Conservation (phyloP, 2,113 vertebrate species). For the Sinocyclocheilus grahami region DNA sequence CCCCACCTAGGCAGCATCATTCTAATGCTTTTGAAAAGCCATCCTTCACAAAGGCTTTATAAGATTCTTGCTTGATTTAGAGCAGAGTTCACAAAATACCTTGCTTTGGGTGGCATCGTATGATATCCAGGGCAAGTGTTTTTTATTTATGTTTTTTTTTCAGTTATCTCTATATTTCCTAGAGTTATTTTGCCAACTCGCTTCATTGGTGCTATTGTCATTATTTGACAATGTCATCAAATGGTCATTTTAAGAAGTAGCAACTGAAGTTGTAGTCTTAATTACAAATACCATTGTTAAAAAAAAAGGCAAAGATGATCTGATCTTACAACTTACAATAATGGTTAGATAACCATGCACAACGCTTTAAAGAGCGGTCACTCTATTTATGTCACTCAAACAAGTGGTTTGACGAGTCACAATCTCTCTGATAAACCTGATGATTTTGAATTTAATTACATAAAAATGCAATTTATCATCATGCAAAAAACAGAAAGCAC, state of each 20-base stretch:
- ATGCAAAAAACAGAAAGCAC: neutral
- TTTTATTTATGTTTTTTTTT: neutral
- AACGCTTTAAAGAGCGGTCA: neutral
- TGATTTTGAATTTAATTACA: no score
- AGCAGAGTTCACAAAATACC: neutral
- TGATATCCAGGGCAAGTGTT: neutral
- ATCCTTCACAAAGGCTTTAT: neutral
- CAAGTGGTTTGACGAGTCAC: neutral
- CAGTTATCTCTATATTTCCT: no score
- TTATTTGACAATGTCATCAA: no score
- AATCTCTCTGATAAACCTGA: no score
- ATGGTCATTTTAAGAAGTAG: no score
- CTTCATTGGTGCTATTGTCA: no score
- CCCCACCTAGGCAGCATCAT: neutral
- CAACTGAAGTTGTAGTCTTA: no score
- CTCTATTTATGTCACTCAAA: neutral
- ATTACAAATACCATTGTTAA: no score
- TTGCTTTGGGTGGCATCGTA: neutral
- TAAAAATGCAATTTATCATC: no score
- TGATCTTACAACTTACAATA: no score
- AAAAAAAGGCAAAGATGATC: no score
- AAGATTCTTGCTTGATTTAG: neutral
- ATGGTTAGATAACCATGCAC: neutral
- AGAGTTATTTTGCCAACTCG: no score
- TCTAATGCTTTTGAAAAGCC: neutral